These are phyloP conservation scores for Paedocypris micromegethes DNA, from an alignment of 2,797 vertebrate species.

Conservation along the genomic window DNA sequence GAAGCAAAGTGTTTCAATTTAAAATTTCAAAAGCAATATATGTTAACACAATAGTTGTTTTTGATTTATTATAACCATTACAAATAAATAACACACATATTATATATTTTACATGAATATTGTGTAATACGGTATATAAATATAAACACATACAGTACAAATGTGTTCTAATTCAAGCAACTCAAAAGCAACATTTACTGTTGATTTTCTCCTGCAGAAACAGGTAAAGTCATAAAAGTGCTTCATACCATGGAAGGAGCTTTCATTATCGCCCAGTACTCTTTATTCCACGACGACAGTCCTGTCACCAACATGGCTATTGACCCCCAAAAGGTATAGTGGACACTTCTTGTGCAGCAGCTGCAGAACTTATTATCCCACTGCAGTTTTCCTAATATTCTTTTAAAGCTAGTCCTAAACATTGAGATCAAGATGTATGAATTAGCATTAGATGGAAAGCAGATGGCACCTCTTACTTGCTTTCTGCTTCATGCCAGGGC, in stretches of 20 bases:
- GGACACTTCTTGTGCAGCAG: background rate
- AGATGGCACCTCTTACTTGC: background rate
- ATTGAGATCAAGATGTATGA: slow-evolving; percentile 10
- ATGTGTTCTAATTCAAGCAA: background rate
- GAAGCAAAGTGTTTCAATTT: no score
- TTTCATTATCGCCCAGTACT: slow-evolving; percentile 76
- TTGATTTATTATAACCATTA: no score
- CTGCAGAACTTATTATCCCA: background rate
- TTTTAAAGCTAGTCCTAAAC: background rate
- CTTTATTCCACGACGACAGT: slow-evolving; percentile 71
- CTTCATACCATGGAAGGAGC: slow-evolving; percentile 68
- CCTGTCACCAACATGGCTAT: slow-evolving; percentile 74
- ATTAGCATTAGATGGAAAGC: background rate
- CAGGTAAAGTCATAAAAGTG: slow-evolving; percentile 77
- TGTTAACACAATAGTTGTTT: no score
- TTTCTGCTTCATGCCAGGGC: slow-evolving; percentile 53
- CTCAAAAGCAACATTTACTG: background rate
- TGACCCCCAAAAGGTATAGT: slow-evolving; percentile 68
- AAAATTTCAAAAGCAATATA: no score
- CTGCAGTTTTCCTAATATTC: background rate
- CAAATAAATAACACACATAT: no score
- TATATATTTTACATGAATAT: no score
- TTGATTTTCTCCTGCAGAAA: slow-evolving; percentile 56
- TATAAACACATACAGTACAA: no score
- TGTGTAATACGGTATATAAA: no score